Percentiles rank a stretch among this genome's conserved stretches.
These are phyloP conservation scores for Passer montanus DNA, from an alignment of 2,113 vertebrate species.

Conservation along the genomic window DNA sequence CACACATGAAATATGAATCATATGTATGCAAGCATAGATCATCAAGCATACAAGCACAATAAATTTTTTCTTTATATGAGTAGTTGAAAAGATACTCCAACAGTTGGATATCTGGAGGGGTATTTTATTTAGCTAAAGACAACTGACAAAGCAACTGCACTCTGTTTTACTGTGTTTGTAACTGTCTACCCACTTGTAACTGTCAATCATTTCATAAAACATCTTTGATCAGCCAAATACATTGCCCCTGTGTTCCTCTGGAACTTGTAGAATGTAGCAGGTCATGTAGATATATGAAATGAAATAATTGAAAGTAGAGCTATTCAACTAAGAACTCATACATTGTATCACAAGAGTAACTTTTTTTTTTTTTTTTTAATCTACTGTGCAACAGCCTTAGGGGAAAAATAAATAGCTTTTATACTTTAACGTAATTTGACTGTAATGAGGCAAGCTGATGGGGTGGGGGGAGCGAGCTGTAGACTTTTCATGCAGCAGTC, in stretches of 20 bases:
- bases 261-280: background rate
- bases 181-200: background rate
- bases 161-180: background rate
- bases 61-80: background rate
- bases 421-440: background rate
- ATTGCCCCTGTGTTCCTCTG: background rate
- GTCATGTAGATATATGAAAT: background rate
- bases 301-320: background rate
- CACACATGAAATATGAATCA: background rate
- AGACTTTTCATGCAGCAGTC: background rate
- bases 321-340: background rate
- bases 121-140: background rate
- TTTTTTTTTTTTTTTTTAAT: background rate
- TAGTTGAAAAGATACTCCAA: background rate
- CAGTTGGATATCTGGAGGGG: background rate
- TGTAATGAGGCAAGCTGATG: background rate
- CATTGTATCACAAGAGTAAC: background rate
- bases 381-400: background rate
- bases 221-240: conserved; percentile 7
- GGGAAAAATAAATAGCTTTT: background rate
- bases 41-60: background rate
- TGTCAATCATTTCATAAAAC: background rate
- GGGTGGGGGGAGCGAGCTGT: background rate
- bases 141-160: background rate
- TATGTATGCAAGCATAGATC: background rate